Evolutionary conservation across 2,113 vertebrate species (phyloP).

Genomic region (Megalops atlanticus): DNA sequence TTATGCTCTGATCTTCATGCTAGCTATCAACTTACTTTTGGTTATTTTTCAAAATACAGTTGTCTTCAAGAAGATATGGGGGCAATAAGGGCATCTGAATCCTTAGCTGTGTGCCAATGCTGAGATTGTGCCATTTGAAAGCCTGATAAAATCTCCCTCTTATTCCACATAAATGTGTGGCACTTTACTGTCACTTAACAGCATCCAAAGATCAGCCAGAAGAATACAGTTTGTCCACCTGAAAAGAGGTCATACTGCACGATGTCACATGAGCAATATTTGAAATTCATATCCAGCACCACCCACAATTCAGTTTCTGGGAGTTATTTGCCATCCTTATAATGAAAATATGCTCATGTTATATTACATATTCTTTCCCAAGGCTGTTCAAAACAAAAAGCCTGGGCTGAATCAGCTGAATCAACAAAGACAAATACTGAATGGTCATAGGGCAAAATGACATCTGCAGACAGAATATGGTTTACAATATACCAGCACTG

Average conservation of each 20-base stretch:
- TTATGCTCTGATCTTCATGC: not conserved
- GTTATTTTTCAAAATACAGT: not conserved
- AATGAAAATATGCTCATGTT: too few relatives aligned
- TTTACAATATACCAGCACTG: not conserved
- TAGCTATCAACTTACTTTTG: not conserved
- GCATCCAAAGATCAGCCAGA: not conserved
- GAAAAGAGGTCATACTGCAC: not conserved
- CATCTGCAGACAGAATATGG: not conserved
- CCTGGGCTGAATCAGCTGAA: not conserved
- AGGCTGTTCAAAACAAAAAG: not conserved
- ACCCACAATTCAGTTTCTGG: too few relatives aligned
- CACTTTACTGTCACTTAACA: not conserved
- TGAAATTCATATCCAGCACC: not conserved
- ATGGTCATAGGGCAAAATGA: not conserved
- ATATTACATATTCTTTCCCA: too few relatives aligned
- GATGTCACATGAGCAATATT: not conserved
- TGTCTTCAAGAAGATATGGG: too few relatives aligned
- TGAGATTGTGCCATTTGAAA: not conserved
- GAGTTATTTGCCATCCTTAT: too few relatives aligned
- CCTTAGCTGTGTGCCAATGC: too few relatives aligned
- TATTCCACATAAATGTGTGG: not conserved
- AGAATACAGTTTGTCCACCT: not conserved
- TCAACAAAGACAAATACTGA: not conserved
- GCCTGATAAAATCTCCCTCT: not conserved
- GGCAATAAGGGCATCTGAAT: too few relatives aligned